These are phyloP conservation scores for Tragelaphus buxtoni DNA, from an alignment of 2,113 vertebrate genomes.

Conservation along the genomic window DNA sequence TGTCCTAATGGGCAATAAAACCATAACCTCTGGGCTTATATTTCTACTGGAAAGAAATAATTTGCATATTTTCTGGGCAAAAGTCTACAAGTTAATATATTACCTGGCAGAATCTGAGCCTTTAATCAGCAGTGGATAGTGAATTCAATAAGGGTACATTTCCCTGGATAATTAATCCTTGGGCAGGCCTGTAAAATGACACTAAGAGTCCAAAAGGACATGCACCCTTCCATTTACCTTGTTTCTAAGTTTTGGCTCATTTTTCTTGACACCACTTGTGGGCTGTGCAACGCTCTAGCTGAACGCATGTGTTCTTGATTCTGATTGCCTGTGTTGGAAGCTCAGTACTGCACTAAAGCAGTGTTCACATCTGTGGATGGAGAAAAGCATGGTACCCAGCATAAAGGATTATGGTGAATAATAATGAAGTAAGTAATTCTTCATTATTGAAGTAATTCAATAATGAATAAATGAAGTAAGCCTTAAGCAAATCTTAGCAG, in stretches of 20 bases:
- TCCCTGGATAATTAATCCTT: background rate
- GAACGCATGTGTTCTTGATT: background rate
- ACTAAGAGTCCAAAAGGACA: background rate
- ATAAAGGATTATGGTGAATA: background rate
- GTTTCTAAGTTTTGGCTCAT: background rate
- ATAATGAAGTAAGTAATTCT: background rate
- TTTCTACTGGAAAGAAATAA: background rate
- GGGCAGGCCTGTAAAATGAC: background rate
- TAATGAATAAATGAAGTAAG: background rate
- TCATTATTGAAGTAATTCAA: too few species aligned
- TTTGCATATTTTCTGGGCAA: background rate
- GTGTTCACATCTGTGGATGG: background rate
- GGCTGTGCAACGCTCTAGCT: background rate
- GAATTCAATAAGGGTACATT: background rate
- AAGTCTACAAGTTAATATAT: background rate
- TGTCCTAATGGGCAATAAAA: background rate
- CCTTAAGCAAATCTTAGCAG: background rate
- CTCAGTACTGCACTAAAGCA: background rate
- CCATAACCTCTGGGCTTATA: background rate
- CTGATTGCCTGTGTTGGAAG: background rate
- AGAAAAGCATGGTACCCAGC: fast-evolving
- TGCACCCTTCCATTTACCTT: background rate
- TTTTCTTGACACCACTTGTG: background rate
- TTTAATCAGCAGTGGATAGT: background rate
- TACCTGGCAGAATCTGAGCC: background rate